These are phyloP conservation scores for Solenopsis fugax DNA, from an alignment of 1,140 invertebrate genomes.

Conservation along the genomic window DNA sequence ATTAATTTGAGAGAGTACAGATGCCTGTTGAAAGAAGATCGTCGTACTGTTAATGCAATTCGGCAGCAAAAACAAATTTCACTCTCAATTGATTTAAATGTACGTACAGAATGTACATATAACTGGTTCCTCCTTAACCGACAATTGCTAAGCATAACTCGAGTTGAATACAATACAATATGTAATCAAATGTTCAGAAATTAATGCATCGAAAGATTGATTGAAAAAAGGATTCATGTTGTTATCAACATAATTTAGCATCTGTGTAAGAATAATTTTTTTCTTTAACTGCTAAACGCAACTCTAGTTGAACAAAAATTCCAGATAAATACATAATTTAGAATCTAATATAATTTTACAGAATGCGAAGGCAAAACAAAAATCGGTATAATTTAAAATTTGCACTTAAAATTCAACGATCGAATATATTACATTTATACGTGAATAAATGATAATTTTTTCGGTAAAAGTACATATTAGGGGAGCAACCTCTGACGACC, in stretches of 20 bases:
- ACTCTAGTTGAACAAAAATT: neutral
- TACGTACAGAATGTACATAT: constrained; percentile 12
- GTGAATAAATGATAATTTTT: neutral
- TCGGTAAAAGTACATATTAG: no score
- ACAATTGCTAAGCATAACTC: neutral
- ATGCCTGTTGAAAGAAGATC: neutral
- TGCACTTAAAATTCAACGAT: neutral
- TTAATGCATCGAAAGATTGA: constrained; percentile 1
- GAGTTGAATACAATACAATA: constrained; percentile 29
- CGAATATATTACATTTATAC: neutral
- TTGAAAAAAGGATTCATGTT: constrained; percentile 2
- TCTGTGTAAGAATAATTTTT: neutral
- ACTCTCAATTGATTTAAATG: neutral
- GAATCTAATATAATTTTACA: constrained; percentile 16
- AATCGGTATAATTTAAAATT: constrained; percentile 27
- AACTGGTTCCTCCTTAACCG: constrained; percentile 12
- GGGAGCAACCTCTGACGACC: no score
- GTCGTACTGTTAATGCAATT: constrained; percentile 3
- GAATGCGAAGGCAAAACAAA: neutral
- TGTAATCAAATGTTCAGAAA: constrained; percentile 37
- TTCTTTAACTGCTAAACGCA: constrained; percentile 19
- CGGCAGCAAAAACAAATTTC: neutral
- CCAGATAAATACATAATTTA: constrained; percentile 1
- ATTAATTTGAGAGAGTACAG: neutral
- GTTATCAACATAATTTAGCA: constrained; percentile 6